phyloP scores from a whole-genome alignment of 2,797 vertebrate species.

The Dryobates pubescens region DNA sequence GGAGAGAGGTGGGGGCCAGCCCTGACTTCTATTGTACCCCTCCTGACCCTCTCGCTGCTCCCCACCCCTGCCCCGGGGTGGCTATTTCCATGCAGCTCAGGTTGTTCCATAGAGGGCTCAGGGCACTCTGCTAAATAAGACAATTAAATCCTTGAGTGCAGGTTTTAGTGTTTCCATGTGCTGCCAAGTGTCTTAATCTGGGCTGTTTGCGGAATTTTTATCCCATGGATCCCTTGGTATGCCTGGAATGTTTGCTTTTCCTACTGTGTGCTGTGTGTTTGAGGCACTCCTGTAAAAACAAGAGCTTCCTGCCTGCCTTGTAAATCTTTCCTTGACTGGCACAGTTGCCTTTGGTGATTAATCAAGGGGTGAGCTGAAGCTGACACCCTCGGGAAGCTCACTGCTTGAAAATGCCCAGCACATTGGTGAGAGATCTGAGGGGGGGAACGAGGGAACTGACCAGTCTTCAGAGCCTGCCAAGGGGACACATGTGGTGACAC shows the following conservation, averaged over 20 bases:
- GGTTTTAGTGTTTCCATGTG: conserved; percentile 60
- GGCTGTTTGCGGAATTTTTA: conserved; percentile 54
- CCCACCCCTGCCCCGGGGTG: neutral
- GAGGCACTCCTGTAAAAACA: conserved; percentile 73
- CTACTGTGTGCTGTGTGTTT: conserved; percentile 54
- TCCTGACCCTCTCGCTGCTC: neutral
- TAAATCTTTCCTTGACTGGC: conserved; percentile 62
- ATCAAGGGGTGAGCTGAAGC: neutral
- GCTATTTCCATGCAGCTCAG: neutral
- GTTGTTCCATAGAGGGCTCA: neutral
- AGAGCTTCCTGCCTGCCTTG: conserved; percentile 63
- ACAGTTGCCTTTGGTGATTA: conserved; percentile 40
- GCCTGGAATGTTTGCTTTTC: conserved; percentile 72
- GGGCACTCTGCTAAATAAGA: neutral
- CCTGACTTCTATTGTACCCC: neutral
- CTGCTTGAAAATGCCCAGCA: neutral
- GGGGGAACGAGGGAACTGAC: neutral
- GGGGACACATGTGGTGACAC: neutral
- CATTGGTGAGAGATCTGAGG: neutral
- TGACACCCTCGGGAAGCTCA: neutral
- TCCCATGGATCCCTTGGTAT: conserved; percentile 60
- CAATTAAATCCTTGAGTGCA: conserved; percentile 35
- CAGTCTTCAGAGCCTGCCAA: neutral
- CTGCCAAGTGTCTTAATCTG: conserved; percentile 62
- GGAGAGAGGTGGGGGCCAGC: neutral